These are phyloP conservation scores for Scyliorhinus canicula DNA, from an alignment of 2,797 vertebrate genomes.

Conservation along the genomic window DNA sequence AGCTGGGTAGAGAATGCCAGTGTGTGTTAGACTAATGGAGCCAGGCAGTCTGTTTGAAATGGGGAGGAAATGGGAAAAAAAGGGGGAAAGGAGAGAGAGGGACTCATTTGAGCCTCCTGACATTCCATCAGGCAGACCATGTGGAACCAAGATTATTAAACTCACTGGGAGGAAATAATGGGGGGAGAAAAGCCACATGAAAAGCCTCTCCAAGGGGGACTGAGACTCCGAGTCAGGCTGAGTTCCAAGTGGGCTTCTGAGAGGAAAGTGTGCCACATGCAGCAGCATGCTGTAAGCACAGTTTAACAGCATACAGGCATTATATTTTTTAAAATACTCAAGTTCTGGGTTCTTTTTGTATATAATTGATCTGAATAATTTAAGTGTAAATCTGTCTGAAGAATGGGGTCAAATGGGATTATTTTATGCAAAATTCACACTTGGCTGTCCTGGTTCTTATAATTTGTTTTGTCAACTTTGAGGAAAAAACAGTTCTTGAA, in stretches of 20 bases:
- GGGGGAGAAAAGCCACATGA: not conserved
- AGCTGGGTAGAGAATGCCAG: not conserved
- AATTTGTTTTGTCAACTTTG: not conserved
- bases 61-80: not conserved
- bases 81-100: not conserved
- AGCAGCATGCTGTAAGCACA: not conserved
- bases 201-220: not conserved
- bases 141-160: constrained; percentile 26
- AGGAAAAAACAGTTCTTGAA: not conserved
- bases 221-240: not conserved
- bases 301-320: not conserved
- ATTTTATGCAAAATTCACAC: not conserved
- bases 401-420: not conserved
- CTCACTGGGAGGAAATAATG: not conserved
- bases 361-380: not conserved
- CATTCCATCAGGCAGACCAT: constrained; percentile 20
- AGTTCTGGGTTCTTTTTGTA: not conserved
- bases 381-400: not conserved
- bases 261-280: not conserved
- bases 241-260: not conserved
- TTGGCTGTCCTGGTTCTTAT: not conserved
- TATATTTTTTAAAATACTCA: not conserved
- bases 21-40: not conserved
- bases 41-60: constrained; percentile 32
- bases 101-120: not conserved